Evolutionary conservation across 1,140 invertebrate genomes (phyloP), one percentile per base, ranked within the genome.

Genomic region (Mactra quadrangularis): DNA sequence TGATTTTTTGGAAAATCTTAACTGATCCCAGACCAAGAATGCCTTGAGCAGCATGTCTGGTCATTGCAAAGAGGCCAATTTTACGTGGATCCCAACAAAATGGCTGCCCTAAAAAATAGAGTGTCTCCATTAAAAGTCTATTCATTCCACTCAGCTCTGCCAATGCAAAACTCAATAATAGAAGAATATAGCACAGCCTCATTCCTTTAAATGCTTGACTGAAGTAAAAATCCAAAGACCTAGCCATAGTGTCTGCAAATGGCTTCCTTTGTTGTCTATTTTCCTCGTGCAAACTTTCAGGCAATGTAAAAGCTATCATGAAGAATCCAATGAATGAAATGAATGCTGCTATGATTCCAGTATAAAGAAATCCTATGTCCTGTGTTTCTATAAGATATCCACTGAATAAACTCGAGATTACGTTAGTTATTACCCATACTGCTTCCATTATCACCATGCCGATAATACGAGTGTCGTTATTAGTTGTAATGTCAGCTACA

Each of bases 91-190:
- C 70, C 50, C 53, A 74, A 45, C 70, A 74, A 41, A 74, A 74
- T 41, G 70, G 70, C 25, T 74, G 50, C 3, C 70, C 70, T 6
- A 74, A 52, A 38, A 74, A 59, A 35, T 74, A 74, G 1, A 74
- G 31, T 27, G 70, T 74, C 38, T 74, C 70, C 15, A 74, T 29
- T 7, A 29, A 6, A 57, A 47, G 22, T 38, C 70, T 41, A 35
- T 59, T 59, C 9, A 17, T 38, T 15, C 31, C 50, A 57, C 50
- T 74, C 2, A 74, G 31, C 25, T 74, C 70, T 13, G 70, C 50
- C 55, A 74, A 74, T 4, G 47, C 38, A 25, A 74, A 74, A 17
- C 31, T 35, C 35, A 59, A 29, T 13, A 74, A 25, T 1, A 74
- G 31, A 0, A 74, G 31, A 35, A 74, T 45, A 41, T 74, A 74